A percentile compares a stretch with the other conserved stretches of the same genome.
Conservation (phyloP, 2,113 vertebrate species). For the Paramormyrops kingsleyae region DNA sequence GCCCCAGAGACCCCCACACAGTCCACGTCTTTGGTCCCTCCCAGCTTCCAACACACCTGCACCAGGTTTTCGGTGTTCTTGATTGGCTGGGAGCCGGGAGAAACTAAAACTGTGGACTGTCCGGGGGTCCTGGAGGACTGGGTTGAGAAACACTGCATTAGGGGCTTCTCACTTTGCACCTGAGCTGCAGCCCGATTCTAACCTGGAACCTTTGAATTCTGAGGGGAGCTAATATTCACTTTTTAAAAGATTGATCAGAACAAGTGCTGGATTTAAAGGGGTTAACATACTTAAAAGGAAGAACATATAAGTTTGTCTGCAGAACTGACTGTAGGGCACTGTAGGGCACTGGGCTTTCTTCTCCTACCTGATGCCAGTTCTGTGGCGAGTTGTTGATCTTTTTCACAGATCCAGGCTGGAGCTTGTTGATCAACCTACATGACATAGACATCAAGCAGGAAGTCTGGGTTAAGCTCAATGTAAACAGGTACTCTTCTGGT, state of each 20-base stretch:
- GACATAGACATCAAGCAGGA: slow-evolving; percentile 12
- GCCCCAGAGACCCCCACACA: neutral
- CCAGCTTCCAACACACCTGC: neutral
- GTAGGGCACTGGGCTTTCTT: neutral
- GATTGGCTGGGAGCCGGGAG: neutral
- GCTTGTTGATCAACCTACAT: slow-evolving; percentile 80
- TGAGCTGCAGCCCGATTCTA: neutral
- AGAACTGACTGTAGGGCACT: neutral
- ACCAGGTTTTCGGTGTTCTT: neutral
- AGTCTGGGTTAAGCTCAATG: neutral
- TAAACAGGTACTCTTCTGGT: neutral
- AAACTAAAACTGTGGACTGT: neutral
- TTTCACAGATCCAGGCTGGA: slow-evolving; percentile 81
- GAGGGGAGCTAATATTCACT: neutral
- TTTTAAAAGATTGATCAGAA: neutral
- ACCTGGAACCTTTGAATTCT: neutral
- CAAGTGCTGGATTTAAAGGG: neutral
- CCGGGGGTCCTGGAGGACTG: neutral
- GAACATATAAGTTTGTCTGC: neutral
- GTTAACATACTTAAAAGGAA: neutral
- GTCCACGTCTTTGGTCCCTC: neutral
- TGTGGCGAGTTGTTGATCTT: slow-evolving; percentile 80
- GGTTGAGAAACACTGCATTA: neutral
- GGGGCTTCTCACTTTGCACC: neutral
- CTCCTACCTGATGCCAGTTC: slow-evolving; percentile 87